Percentiles rank a stretch among this genome's conserved stretches.
phyloP scores from a whole-genome alignment of 2,888 invertebrate species.

The Perdita meconis region DNA sequence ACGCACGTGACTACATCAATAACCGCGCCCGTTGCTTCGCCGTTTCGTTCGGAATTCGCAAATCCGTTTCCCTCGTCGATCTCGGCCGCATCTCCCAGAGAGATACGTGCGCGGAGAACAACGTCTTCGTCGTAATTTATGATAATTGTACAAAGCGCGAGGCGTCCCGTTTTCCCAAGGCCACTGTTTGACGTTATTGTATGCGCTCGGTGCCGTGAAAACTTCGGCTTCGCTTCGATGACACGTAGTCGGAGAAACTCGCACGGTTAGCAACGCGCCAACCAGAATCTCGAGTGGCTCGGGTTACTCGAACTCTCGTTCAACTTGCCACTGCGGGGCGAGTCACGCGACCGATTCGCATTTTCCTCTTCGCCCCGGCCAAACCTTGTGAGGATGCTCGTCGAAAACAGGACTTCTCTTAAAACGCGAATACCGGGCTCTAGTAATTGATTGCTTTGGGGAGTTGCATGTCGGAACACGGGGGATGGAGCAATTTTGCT shows the following conservation, averaged over 20 bases:
- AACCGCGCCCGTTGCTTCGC: not conserved
- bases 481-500: not conserved
- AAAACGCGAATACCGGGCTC: slow-evolving; percentile 6
- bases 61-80: not conserved
- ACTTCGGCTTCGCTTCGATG: slow-evolving; percentile 50
- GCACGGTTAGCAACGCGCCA: slow-evolving; percentile 39
- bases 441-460: slow-evolving; percentile 9
- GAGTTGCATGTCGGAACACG: not conserved
- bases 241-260: slow-evolving; percentile 46
- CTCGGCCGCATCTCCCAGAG: not conserved
- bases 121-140: slow-evolving; percentile 20
- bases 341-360: slow-evolving; percentile 56
- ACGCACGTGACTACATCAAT: not conserved
- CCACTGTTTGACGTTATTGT: slow-evolving; percentile 49
- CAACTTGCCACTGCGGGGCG: slow-evolving; percentile 48
- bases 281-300: slow-evolving; percentile 57
- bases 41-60: not conserved
- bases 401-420: not conserved
- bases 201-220: slow-evolving; percentile 21
- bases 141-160: slow-evolving; percentile 27
- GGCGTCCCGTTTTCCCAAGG: slow-evolving; percentile 1
- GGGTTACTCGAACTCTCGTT: slow-evolving; percentile 56
- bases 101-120: slow-evolving; percentile 1
- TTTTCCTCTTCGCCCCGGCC: slow-evolving; percentile 33
- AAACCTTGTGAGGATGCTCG: slow-evolving; percentile 13